A percentile compares a stretch with the other conserved stretches of the same genome.
phyloP scores from a whole-genome alignment of 2,797 vertebrate genomes.

The Pampus argenteus region DNA sequence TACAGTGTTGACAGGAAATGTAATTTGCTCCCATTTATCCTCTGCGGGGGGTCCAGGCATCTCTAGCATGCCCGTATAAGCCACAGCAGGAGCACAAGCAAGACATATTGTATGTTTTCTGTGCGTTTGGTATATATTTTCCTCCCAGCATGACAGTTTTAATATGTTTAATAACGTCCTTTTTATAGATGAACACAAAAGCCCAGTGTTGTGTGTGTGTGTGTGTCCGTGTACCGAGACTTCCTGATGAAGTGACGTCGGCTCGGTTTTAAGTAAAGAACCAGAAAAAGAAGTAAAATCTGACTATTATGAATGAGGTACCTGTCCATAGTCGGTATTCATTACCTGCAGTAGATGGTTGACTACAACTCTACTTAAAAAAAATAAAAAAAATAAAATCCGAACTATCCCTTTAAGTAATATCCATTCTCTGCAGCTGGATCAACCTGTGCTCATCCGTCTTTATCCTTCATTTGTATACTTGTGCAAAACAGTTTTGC shows the following conservation, averaged over 20 bases:
- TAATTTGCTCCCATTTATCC: slow-evolving; percentile 53
- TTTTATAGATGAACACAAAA: slow-evolving; percentile 7
- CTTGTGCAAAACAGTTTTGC: slow-evolving; percentile 9
- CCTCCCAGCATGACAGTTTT: slow-evolving; percentile 19
- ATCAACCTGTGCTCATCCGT: slow-evolving; percentile 21
- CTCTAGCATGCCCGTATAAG: slow-evolving; percentile 23
- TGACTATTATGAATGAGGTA: no score
- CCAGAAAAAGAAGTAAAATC: not conserved
- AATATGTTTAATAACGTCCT: not conserved
- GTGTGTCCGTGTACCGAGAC: not conserved
- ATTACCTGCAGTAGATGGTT: no score
- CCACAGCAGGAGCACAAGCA: slow-evolving; percentile 33
- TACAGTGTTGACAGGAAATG: slow-evolving; percentile 57
- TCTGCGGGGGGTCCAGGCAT: slow-evolving; percentile 42
- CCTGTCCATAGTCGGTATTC: no score
- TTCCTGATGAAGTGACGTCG: no score
- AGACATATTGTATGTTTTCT: slow-evolving; percentile 16
- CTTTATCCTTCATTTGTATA: slow-evolving; percentile 27
- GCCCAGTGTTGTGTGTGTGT: not conserved
- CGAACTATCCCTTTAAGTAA: not conserved
- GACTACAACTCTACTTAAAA: no score
- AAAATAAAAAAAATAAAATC: not conserved
- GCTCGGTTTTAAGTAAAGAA: no score
- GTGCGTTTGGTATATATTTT: slow-evolving; percentile 5
- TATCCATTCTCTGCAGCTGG: not conserved